Base-by-base conservation (phyloP, 2,113 vertebrate species). In the Megaceryle torquata region DNA sequence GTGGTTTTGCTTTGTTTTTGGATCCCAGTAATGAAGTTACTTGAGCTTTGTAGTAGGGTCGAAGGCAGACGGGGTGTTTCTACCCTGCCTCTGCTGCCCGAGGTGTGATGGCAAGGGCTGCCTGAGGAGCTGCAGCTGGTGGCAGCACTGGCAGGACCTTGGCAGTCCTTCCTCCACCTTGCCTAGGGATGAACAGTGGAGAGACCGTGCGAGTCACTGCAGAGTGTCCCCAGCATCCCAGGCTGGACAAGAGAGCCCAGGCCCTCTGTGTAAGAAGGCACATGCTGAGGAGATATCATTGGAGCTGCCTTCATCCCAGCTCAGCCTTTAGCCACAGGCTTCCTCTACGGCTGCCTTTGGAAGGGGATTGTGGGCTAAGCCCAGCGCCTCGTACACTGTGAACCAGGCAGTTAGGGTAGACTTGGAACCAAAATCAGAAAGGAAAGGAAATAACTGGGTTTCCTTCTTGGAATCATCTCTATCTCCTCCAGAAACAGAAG, bases 1-100 rank as follows among this genome's bases (percentile, higher is more conserved):
- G 35, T 64, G 61, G 77, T 46, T 95, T 87, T 96, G 91, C 63
- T 93, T 93, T 83, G 78, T 77, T 91, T 82, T 84, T 91, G 84
- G 54, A 75, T 83, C 91, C 67, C 76, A 80, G 67, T 50, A 24
- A 61, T 39, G 54, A 69, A 82, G 39, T 69, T 37, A 24, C 35
- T 74, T 17, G 39, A 89, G 61, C 65, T 82, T 48, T 70, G 51
- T 37, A 29, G 39, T n/a, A 35, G 69, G 41, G 77, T 70, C 1
- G 0, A 51, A 91, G 81, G 75, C 70, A 63, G 91, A 90, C 54
- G 65, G 56, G 20, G 48, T 72, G 22, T 72, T 39, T 41, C 77
- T 90, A 41, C 46, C 65, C 74, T 70, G 43, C 25, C 37, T 54
- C 54, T 10, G 1, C 13, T 35, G 15, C 22, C 72, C 0, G 0